Conservation (phyloP, 2,113 vertebrate species). For the Cottus gobio region DNA sequence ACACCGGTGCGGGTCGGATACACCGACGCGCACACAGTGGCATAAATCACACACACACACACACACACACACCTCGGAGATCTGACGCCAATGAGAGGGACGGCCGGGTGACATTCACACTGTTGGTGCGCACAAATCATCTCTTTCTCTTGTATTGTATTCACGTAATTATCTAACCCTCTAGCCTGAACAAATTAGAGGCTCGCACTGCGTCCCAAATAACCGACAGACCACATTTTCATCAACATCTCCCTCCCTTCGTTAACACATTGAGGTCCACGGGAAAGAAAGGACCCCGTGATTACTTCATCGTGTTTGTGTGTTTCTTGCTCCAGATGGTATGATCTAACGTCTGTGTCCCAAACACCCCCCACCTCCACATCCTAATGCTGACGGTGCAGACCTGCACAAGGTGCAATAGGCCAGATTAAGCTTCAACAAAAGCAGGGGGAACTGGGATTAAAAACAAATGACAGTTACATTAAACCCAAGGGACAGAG, state of each 20-base stretch:
- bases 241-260: conserved; percentile 26
- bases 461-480: conserved; percentile 56
- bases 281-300: conserved; percentile 33
- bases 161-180: conserved; percentile 25
- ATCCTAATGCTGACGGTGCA: conserved; percentile 54
- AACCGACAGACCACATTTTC: conserved; percentile 39
- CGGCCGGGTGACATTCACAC: conserved; percentile 36
- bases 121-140: conserved; percentile 16
- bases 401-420: conserved; percentile 42
- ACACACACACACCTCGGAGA: conserved; percentile 42
- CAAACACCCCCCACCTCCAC: not conserved
- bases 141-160: conserved; percentile 21
- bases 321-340: conserved; percentile 63
- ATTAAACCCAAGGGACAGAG: conserved; percentile 40
- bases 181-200: conserved; percentile 24
- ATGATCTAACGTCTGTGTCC: conserved; percentile 58
- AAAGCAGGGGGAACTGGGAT: conserved; percentile 32
- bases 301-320: conserved; percentile 52
- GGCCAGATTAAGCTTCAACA: conserved; percentile 50
- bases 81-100: conserved; percentile 50
- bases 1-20: not conserved
- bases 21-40: not conserved
- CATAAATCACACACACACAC: conserved; percentile 38
- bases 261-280: conserved; percentile 9
- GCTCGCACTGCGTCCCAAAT: conserved; percentile 5